Percentiles rank a stretch among this genome's conserved stretches.
Evolutionary conservation across 2,888 invertebrate genomes (phyloP).

Genomic region (Cephonodes hylas): DNA sequence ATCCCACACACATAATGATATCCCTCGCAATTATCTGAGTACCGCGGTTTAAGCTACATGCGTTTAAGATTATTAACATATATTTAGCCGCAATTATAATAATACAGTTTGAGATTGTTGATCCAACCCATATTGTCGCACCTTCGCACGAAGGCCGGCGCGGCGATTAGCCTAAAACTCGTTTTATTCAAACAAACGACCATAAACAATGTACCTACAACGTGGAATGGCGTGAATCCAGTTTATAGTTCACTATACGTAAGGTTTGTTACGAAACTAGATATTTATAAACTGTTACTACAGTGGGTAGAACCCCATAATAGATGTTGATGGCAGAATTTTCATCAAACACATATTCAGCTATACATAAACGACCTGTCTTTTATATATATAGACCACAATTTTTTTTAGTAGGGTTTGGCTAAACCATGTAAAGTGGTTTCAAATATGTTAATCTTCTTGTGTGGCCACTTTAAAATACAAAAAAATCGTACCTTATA

Average conservation of each 20-base stretch:
- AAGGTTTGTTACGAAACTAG: background rate
- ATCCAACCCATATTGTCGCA: constrained; percentile 26
- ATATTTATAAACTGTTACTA: too few species aligned
- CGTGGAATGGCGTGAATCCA: background rate
- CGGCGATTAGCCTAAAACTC: constrained; percentile 47
- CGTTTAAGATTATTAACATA: constrained; percentile 20
- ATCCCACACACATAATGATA: background rate
- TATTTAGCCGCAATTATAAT: constrained; percentile 4
- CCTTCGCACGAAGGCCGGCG: constrained; percentile 40
- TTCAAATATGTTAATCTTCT: too few species aligned
- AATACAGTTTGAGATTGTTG: constrained; percentile 14
- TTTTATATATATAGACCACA: too few species aligned
- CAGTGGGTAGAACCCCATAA: too few species aligned
- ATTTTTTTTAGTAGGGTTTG: too few species aligned
- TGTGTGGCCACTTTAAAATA: too few species aligned
- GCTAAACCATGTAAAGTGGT: too few species aligned
- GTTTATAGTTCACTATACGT: background rate
- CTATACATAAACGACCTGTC: too few species aligned
- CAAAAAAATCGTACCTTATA: too few species aligned
- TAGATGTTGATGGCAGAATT: too few species aligned
- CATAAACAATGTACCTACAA: constrained; percentile 16
- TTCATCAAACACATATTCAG: too few species aligned
- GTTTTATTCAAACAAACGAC: constrained; percentile 27
- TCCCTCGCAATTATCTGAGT: background rate
- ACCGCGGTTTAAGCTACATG: constrained; percentile 26